Conservation (phyloP, 2,888 invertebrate species). For the Bhutanitis thaidina region DNA sequence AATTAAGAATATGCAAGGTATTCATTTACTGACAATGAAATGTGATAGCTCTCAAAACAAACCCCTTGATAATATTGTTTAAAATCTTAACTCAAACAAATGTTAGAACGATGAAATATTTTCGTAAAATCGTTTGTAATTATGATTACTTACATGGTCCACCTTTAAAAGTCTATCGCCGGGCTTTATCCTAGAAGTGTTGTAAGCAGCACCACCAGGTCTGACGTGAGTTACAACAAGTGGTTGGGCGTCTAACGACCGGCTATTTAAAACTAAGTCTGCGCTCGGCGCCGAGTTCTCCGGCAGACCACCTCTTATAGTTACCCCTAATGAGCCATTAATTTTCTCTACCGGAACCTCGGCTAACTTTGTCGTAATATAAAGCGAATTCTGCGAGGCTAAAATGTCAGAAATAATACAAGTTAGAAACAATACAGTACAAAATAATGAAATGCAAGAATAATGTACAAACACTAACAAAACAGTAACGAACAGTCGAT, state of each 20-base stretch:
- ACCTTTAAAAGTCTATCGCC: slow-evolving; percentile 94
- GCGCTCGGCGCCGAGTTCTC: slow-evolving; percentile 79
- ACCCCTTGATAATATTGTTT: too few relatives aligned
- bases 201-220: slow-evolving; percentile 93
- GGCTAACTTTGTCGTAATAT: slow-evolving; percentile 88
- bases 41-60: too few relatives aligned
- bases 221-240: slow-evolving; percentile 94
- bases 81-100: too few relatives aligned
- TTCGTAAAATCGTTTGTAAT: too few relatives aligned
- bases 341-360: slow-evolving; percentile 90
- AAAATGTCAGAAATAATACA: slow-evolving; percentile 24
- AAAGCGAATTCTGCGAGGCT: slow-evolving; percentile 85
- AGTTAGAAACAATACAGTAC: too few relatives aligned
- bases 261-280: slow-evolving; percentile 81
- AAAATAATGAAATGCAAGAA: too few relatives aligned
- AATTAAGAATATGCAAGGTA: too few relatives aligned
- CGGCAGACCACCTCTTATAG: slow-evolving; percentile 88
- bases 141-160: slow-evolving; percentile 87
- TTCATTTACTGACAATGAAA: too few relatives aligned
- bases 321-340: slow-evolving; percentile 92
- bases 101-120: too few relatives aligned
- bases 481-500: too few relatives aligned
- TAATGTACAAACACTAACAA: too few relatives aligned
- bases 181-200: slow-evolving; percentile 92
- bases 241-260: slow-evolving; percentile 82